These are phyloP conservation scores for Bradypodion ventrale DNA, from an alignment of 2,797 vertebrate genomes.

Conservation along the genomic window DNA sequence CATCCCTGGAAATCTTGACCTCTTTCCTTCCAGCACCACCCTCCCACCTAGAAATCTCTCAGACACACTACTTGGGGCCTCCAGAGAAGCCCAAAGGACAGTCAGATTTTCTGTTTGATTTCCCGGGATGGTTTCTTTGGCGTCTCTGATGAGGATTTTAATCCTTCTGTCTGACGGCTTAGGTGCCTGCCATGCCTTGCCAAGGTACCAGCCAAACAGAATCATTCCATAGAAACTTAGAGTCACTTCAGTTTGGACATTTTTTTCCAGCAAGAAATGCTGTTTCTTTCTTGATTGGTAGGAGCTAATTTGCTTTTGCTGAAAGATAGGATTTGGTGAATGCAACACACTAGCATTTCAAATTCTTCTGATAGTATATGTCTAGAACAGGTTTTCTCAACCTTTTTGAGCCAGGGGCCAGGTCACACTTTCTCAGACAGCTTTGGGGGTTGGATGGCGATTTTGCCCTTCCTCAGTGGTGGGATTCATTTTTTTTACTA, in stretches of 20 bases:
- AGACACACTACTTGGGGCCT: not conserved
- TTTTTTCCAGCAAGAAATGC: not conserved
- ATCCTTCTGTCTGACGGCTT: not conserved
- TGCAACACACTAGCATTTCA: no score
- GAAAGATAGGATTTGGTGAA: not conserved
- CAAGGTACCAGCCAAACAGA: not conserved
- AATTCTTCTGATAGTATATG: no score
- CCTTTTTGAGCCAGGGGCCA: no score
- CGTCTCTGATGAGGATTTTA: not conserved
- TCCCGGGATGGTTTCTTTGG: not conserved
- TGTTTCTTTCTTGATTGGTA: not conserved
- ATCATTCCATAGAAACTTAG: not conserved
- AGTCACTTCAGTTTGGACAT: not conserved
- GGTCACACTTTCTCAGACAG: no score
- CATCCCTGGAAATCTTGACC: not conserved
- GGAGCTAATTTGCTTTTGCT: not conserved
- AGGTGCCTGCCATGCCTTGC: not conserved
- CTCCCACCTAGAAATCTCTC: constrained; percentile 18
- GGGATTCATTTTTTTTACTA: no score
- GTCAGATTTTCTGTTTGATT: not conserved
- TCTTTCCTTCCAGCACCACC: not conserved
- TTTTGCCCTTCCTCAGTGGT: no score
- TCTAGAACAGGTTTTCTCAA: no score
- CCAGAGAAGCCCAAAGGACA: not conserved
- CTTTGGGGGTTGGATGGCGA: no score